phyloP scores from a whole-genome alignment of 2,113 vertebrate genomes.

The Sapayoa aenigma region DNA sequence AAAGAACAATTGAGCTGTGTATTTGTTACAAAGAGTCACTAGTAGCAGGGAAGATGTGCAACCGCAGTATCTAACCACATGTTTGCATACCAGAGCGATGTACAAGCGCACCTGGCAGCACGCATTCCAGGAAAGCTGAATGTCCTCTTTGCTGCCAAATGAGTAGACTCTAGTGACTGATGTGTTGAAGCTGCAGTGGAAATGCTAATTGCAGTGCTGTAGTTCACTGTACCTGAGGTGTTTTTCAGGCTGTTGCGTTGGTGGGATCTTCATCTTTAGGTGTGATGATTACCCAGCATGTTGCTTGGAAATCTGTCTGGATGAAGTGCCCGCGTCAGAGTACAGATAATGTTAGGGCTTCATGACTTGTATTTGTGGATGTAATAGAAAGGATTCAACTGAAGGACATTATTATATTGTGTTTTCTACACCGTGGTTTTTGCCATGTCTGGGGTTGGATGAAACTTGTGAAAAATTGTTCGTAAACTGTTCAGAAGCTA shows the following conservation, averaged over 20 bases:
- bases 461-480: background rate
- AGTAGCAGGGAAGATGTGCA: background rate
- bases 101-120: background rate
- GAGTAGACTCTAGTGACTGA: background rate
- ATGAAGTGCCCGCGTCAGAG: accelerated
- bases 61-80: background rate
- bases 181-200: background rate
- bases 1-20: background rate
- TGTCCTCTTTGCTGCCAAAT: background rate
- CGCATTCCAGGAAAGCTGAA: background rate
- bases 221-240: background rate
- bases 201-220: background rate
- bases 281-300: accelerated
- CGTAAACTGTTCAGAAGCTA: background rate
- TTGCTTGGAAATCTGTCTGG: background rate
- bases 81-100: constrained; percentile 8
- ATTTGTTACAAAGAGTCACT: background rate
- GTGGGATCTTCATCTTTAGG: background rate
- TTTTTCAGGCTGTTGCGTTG: background rate
- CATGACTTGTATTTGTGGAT: background rate
- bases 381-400: background rate
- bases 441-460: accelerated
- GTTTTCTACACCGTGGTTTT: background rate
- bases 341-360: background rate
- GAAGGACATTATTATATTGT: background rate